Conservation (phyloP, 30 jellyfish, hydroid and myxozoan genomes). For the Mastigias papua region DNA sequence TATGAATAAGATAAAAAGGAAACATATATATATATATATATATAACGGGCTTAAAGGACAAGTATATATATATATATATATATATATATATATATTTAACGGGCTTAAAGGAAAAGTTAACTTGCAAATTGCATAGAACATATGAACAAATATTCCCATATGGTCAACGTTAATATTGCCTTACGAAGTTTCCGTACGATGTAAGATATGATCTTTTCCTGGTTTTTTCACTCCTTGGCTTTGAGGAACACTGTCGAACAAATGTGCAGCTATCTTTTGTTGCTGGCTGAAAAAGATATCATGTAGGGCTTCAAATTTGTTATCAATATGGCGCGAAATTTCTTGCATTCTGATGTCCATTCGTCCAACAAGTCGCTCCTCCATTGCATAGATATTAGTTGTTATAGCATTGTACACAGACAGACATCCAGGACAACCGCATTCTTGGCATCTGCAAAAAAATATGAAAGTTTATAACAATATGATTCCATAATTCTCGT, state of each 20-base stretch:
- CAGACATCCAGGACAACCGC: constrained; percentile 88
- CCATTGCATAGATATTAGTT: constrained; percentile 78
- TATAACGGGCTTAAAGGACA: too few relatives aligned
- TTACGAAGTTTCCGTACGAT: constrained; percentile 54
- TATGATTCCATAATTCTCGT: too few relatives aligned
- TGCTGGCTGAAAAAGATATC: constrained; percentile 71
- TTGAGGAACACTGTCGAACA: constrained; percentile 47
- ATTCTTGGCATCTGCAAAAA: constrained; percentile 67
- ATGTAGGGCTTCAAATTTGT: constrained; percentile 65
- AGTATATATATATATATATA: too few relatives aligned
- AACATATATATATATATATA: too few relatives aligned
- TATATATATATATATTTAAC: too few relatives aligned
- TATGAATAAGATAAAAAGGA: too few relatives aligned
- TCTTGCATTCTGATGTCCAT: constrained; percentile 77
- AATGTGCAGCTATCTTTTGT: constrained; percentile 51
- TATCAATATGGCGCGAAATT: constrained; percentile 58
- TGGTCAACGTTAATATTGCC: not conserved
- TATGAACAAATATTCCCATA: too few relatives aligned
- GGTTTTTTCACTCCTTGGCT: constrained; percentile 31
- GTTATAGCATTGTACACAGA: constrained; percentile 73
- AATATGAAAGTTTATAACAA: not conserved
- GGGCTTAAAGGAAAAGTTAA: too few relatives aligned
- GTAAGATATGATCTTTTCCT: constrained; percentile 44
- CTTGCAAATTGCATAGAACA: too few relatives aligned
- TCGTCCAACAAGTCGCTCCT: constrained; percentile 73